Conservation (phyloP, 2,113 vertebrate genomes). For the Cacatua alba region DNA sequence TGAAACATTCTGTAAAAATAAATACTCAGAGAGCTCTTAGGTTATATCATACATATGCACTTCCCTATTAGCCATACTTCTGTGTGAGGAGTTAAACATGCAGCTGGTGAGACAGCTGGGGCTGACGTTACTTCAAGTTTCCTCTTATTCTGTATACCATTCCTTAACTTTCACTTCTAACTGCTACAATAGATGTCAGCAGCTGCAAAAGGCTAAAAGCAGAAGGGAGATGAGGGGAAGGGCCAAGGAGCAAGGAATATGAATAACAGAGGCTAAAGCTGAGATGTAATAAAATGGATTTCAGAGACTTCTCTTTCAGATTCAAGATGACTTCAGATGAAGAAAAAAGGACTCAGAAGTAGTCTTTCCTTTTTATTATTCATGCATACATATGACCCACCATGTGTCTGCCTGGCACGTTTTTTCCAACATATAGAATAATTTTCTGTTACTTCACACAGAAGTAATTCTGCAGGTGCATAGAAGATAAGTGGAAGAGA, state of each 20-base stretch:
- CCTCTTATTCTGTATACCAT: not conserved
- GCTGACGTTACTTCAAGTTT: not conserved
- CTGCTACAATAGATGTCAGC: not conserved
- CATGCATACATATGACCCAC: not conserved
- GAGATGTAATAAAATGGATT: not conserved
- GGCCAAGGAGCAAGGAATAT: not conserved
- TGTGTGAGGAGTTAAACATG: not conserved
- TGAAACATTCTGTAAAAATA: not conserved
- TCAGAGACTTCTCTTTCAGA: not conserved
- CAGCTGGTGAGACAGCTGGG: not conserved
- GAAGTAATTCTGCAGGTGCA: not conserved
- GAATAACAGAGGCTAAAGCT: not conserved
- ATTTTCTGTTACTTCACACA: not conserved
- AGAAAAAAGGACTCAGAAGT: not conserved
- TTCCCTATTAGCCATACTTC: not conserved
- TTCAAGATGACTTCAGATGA: not conserved
- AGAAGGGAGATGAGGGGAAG: not conserved
- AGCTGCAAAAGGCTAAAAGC: not conserved
- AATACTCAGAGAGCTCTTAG: not conserved
- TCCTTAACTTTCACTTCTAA: not conserved
- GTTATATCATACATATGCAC: fast-evolving
- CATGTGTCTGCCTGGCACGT: not conserved
- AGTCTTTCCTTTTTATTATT: not conserved
- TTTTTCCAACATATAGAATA: not conserved
- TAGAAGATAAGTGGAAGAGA: not conserved